Percentiles rank a stretch among this genome's conserved stretches.
Conservation (phyloP, 2,113 vertebrate genomes). For the Cettia cetti region DNA sequence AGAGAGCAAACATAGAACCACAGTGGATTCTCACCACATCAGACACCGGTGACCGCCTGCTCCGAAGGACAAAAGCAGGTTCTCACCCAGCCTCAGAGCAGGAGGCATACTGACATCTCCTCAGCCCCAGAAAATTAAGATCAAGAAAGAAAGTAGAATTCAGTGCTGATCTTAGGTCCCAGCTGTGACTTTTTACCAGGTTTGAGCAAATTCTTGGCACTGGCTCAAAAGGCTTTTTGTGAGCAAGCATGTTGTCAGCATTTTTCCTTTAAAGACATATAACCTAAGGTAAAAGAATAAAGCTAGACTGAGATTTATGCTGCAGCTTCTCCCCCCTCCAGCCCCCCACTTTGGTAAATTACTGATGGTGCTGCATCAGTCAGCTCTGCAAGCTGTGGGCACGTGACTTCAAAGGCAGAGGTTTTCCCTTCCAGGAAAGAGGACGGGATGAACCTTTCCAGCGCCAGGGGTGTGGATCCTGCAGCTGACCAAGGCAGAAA, state of each 20-base stretch:
- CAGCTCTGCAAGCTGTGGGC: neutral
- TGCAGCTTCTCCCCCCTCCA: neutral
- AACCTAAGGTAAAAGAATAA: conserved; percentile 41
- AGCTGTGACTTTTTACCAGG: neutral
- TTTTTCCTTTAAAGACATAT: conserved; percentile 37
- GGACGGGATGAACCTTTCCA: neutral
- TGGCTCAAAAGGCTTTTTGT: conserved; percentile 27
- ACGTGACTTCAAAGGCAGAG: neutral
- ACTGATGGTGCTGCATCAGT: neutral
- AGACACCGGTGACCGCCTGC: neutral
- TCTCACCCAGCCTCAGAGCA: neutral
- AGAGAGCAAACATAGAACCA: neutral
- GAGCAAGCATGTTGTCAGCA: conserved; percentile 31
- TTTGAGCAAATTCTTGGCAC: conserved; percentile 30
- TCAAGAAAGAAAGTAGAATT: neutral
- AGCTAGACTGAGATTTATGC: conserved; percentile 28
- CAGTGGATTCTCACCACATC: neutral
- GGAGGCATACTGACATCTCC: neutral
- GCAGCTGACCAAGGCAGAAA: neutral
- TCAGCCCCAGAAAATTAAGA: neutral
- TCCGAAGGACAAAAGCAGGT: neutral
- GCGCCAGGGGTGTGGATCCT: neutral
- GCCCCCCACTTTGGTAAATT: neutral
- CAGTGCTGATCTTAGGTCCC: neutral
- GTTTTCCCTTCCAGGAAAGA: neutral